Conservation (phyloP, 2,888 invertebrate species). For the Microdon myrmicae region DNA sequence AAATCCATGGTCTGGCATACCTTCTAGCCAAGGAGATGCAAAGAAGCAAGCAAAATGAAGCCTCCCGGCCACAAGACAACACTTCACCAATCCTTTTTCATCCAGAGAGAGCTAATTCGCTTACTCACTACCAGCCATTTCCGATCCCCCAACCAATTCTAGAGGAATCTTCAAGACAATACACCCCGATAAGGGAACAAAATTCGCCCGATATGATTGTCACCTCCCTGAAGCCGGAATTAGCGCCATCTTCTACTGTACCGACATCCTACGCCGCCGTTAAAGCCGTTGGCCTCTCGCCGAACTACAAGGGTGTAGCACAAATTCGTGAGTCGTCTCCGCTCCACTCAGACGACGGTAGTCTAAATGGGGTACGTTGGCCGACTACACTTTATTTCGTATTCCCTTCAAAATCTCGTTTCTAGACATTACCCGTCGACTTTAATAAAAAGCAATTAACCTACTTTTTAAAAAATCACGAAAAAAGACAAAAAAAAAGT, state of each 20-base stretch:
- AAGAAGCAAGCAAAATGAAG: conserved; percentile 55
- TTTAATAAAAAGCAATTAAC: no score
- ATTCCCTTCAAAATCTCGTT: no score
- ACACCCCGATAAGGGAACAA: neutral
- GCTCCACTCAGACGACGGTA: conserved; percentile 7
- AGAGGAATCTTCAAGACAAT: neutral
- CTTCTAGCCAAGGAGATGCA: conserved; percentile 66
- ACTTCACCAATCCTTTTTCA: conserved; percentile 64
- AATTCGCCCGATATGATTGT: neutral
- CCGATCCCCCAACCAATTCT: neutral
- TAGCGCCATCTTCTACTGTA: neutral
- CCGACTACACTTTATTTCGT: neutral
- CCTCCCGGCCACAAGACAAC: conserved; percentile 60
- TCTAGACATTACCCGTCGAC: no score
- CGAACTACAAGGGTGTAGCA: conserved; percentile 59
- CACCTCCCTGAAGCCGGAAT: neutral
- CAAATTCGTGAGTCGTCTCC: neutral
- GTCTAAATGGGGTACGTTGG: conserved; percentile 35
- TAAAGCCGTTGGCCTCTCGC: conserved; percentile 59
- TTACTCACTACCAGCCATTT: neutral
- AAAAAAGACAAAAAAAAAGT: neutral
- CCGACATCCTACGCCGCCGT: conserved; percentile 43
- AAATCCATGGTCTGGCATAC: conserved; percentile 69
- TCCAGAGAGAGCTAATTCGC: conserved; percentile 37
- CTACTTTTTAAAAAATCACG: neutral